A percentile compares a stretch with the other conserved stretches of the same genome.
phyloP scores from a whole-genome alignment of 2,797 vertebrate species.

The Rhinoraja longicauda region DNA sequence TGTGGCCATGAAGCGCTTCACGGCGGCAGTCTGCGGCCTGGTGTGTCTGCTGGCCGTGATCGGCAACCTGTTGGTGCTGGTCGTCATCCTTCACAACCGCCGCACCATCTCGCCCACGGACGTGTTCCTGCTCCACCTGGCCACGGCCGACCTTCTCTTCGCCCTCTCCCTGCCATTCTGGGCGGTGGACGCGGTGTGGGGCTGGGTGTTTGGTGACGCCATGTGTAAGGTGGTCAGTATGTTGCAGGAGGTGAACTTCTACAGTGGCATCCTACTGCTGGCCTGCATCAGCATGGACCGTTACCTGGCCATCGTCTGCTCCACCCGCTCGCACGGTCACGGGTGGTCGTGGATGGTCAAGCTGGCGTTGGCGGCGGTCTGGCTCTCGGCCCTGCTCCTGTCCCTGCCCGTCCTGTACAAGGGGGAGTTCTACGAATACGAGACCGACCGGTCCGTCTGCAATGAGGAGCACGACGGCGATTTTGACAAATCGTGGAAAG shows the following conservation, averaged over 20 bases:
- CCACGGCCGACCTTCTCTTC: constrained; percentile 78
- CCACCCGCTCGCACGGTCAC: constrained; percentile 52
- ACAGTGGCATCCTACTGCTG: too few relatives aligned
- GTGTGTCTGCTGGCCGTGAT: background rate
- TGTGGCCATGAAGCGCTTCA: too few relatives aligned
- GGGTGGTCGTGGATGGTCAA: constrained; percentile 50
- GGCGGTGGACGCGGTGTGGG: constrained; percentile 47
- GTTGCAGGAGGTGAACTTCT: constrained; percentile 34
- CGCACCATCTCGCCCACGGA: constrained; percentile 58
- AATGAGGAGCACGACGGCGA: constrained; percentile 44
- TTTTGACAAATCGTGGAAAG: constrained; percentile 48
- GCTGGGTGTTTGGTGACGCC: constrained; percentile 48
- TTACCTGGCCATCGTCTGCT: constrained; percentile 40
- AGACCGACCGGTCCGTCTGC: constrained; percentile 44
- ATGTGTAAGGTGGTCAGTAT: too few relatives aligned
- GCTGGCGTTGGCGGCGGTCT: constrained; percentile 50
- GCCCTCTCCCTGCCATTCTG: constrained; percentile 49
- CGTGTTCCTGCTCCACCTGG: constrained; percentile 78
- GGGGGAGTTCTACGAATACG: background rate
- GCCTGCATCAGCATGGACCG: too few relatives aligned
- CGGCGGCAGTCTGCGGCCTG: constrained; percentile 47
- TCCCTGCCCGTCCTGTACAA: constrained; percentile 53
- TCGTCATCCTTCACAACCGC: background rate
- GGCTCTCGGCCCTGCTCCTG: constrained; percentile 49
- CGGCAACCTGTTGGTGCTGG: background rate